Base-by-base conservation (phyloP, 1,140 invertebrate genomes). In the Drosophila mayri region DNA sequence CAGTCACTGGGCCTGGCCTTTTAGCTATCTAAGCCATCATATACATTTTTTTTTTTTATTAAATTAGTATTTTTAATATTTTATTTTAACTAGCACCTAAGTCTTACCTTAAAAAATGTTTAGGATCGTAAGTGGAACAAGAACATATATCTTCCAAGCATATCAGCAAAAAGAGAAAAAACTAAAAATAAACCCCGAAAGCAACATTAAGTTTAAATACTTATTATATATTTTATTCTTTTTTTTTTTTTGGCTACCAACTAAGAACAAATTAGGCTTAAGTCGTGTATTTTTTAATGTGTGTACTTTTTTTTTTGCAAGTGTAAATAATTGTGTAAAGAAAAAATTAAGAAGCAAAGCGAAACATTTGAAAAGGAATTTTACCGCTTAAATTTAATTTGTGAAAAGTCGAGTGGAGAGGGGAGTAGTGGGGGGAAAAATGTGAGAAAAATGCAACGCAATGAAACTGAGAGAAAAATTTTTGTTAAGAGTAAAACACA, bases 1-100 rank as follows among this genome's bases (percentile, higher is more conserved):
- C 74, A 77, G 81, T 73, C 70, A 73, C 70, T 73, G 81, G 77
- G 82, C 81, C 82, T 76, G 82, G 82, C 82, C 76, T 60, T 68
- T 60, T 70, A 70, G 66, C 44, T 38, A 50, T 16, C 47, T 70
- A 70, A 70, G 38, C 63, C 46, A 67, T 66, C 38, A 55, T 6
- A n/a, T 32, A 32, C 16, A 44, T 25, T 38, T 49, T 52, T 30
- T 46, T 43, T 40, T 16, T 30, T 46, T 43, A n/a, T 16, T 22
- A 3, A 47, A 25, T n/a, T 28, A 28, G 46, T 47, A 47, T 61
- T 60, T 49, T 58, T 55, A 47, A 57, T 30, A 37, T 22, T 16
- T 43, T 67, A 47, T 18, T 46, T 38, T 35, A 35, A 32, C 12
- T 67, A 68, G 60, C 60, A 49, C 35, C 47, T 66, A 44, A 30